Evolutionary conservation across 2,888 invertebrate genomes (phyloP).

Genomic region (Amphiduros pacificus): DNA sequence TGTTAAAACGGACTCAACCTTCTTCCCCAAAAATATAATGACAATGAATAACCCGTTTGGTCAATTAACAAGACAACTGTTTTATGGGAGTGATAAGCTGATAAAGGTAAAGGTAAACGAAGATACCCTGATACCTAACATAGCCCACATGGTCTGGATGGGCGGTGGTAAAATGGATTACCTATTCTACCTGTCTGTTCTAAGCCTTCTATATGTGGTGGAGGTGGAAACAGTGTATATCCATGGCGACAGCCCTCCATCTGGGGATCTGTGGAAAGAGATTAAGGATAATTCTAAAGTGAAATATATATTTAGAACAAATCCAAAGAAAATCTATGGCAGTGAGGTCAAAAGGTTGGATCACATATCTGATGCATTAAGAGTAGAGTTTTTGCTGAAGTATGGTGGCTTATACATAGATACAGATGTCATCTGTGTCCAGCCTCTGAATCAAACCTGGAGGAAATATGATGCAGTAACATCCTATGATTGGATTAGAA

Average conservation of each 20-base stretch:
- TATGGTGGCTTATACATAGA: too few species aligned
- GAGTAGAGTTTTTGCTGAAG: too few species aligned
- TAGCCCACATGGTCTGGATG: constrained; percentile 54
- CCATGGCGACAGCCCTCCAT: constrained; percentile 43
- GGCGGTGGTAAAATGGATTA: constrained; percentile 43
- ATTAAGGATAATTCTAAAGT: too few species aligned
- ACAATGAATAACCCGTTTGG: constrained; percentile 32
- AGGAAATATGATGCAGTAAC: too few species aligned
- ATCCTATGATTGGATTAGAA: too few species aligned
- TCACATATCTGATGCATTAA: too few species aligned
- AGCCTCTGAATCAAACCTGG: too few species aligned
- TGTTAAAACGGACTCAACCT: constrained; percentile 6
- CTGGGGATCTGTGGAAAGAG: too few species aligned
- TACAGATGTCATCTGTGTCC: too few species aligned
- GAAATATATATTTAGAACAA: too few species aligned
- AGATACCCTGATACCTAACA: constrained; percentile 41
- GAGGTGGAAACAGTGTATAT: constrained; percentile 43
- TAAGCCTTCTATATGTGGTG: constrained; percentile 45
- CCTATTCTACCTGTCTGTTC: constrained; percentile 47
- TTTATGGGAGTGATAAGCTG: constrained; percentile 36
- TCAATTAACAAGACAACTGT: constrained; percentile 29
- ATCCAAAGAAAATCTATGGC: too few species aligned
- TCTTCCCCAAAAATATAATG: constrained; percentile 42
- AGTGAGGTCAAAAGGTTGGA: too few species aligned
- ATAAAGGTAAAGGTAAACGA: constrained; percentile 24